Conservation (phyloP, 2,797 vertebrate genomes). For the Hyperoplus lanceolatus region DNA sequence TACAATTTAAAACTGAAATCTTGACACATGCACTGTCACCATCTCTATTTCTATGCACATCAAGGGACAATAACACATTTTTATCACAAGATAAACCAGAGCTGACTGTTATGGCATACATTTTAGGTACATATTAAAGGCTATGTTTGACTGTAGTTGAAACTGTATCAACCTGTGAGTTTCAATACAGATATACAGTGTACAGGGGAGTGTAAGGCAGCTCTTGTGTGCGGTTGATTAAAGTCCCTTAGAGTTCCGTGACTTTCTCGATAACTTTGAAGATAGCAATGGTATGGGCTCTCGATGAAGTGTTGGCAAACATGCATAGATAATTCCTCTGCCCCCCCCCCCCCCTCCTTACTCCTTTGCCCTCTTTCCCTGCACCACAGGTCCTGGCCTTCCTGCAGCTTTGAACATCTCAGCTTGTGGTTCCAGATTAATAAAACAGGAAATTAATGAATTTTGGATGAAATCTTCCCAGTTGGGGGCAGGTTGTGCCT, state of each 20-base stretch:
- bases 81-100: background rate
- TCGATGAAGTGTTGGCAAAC: slow-evolving; percentile 62
- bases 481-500: slow-evolving; percentile 79
- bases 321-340: slow-evolving; percentile 58
- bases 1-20: background rate
- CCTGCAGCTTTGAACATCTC: slow-evolving; percentile 83
- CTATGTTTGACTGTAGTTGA: background rate
- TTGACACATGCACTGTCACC: background rate
- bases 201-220: background rate
- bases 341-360: slow-evolving; percentile 41
- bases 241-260: slow-evolving; percentile 44
- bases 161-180: background rate
- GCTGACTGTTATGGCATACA: background rate
- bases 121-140: background rate
- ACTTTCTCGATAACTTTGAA: slow-evolving; percentile 72
- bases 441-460: slow-evolving; percentile 89
- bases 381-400: slow-evolving; percentile 75
- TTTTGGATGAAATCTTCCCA: slow-evolving; percentile 87
- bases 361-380: slow-evolving; percentile 59
- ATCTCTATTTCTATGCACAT: background rate
- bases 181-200: background rate
- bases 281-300: slow-evolving; percentile 18
- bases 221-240: slow-evolving; percentile 1
- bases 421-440: slow-evolving; percentile 84
- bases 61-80: no score